Evolutionary conservation across 2,797 vertebrate species (phyloP).

Genomic region (Sitta carolinensis): DNA sequence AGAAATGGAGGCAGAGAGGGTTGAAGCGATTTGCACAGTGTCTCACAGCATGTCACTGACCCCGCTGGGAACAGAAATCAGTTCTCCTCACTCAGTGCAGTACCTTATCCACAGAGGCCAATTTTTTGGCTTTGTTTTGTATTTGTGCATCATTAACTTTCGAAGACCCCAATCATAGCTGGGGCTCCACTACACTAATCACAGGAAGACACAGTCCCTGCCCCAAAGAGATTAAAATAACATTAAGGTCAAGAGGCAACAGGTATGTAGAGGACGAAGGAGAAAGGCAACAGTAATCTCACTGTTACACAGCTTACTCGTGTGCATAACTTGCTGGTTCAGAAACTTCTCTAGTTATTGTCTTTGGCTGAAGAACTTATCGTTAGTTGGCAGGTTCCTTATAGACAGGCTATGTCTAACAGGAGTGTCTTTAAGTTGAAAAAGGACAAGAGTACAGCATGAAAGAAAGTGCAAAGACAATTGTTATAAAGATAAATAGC

Average conservation of each 20-base stretch:
- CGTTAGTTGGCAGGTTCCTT: slow-evolving; percentile 8
- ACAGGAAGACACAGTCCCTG: slow-evolving; percentile 62
- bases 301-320: slow-evolving; percentile 38
- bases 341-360: not conserved
- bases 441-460: not conserved
- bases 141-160: slow-evolving; percentile 43
- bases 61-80: slow-evolving; percentile 63
- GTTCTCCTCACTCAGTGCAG: slow-evolving; percentile 59
- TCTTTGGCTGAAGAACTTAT: slow-evolving; percentile 15
- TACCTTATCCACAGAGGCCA: slow-evolving; percentile 57
- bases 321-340: not conserved
- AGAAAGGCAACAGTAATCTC: slow-evolving; percentile 33
- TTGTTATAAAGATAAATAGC: slow-evolving; percentile 46
- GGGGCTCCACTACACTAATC: slow-evolving; percentile 47
- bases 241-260: slow-evolving; percentile 55
- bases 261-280: slow-evolving; percentile 32
- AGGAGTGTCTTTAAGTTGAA: not conserved
- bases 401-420: not conserved
- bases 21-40: slow-evolving; percentile 67
- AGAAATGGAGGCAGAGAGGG: slow-evolving; percentile 62
- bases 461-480: slow-evolving; percentile 14
- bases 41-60: slow-evolving; percentile 66
- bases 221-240: slow-evolving; percentile 66
- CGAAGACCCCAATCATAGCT: slow-evolving; percentile 45
- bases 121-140: slow-evolving; percentile 43